Evolutionary conservation across 1,140 invertebrate species (phyloP), one percentile per base, ranked within the genome.

Genomic region (Tetramorium parvispinum): DNA sequence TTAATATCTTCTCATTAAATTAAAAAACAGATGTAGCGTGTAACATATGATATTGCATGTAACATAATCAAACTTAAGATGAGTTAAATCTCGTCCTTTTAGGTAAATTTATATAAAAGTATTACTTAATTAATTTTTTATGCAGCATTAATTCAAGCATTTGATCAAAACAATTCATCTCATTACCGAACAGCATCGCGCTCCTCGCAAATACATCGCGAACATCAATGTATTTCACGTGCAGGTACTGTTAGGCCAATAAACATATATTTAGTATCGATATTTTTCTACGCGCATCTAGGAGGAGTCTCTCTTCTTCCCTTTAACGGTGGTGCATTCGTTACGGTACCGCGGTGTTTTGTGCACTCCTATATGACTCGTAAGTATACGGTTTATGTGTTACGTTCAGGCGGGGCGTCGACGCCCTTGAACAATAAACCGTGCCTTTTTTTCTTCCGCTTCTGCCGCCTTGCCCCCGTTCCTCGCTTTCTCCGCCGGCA

Each of bases 391-490:
- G 88, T 88, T 88, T 78, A 82, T 78, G 89, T 82, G 86, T 90
- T 88, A 89, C 88, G 88, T 87, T 65, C 81, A 55, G 53, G 37
- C 70, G 75, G 43, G 27, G 18, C 81, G 81, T 85, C 81, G 88
- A 87, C 82, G 89, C 88, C 89, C 88, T 90, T 90, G 88, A 89
- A 90, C 89, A 90, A 90, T 90, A 89, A 90, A 82, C 53, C 51
- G 27, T 49, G 61, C 13, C 63, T 63, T 61, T 71, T 66, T 65
- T 59, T 65, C 6, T 16, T 73, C 59, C 43, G 40, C 65, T 85
- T 75, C 86, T 55, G 40, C 18, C 46, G n/a, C 32, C 82, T 51
- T 73, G n/a, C 40, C 27, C 53, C 57, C n/a, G 16, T 70, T 37
- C 43, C 46, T 77, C 78, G 53, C 57, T 61, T 40, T 76, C 43